These are phyloP conservation scores for Heptranchias perlo DNA, from an alignment of 2,113 vertebrate species.

Conservation along the genomic window DNA sequence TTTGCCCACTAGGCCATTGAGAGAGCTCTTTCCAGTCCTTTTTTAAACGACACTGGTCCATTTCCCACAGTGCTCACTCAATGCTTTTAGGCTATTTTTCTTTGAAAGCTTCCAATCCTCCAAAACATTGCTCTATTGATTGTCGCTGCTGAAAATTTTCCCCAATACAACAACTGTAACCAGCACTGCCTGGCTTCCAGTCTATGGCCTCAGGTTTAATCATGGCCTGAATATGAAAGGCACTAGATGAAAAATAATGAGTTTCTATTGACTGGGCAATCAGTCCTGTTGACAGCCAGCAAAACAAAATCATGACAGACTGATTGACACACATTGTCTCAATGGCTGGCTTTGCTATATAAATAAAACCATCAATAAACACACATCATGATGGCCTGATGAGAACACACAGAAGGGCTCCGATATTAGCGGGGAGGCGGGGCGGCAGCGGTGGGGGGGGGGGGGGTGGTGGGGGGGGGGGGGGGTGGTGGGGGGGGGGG, in stretches of 20 bases:
- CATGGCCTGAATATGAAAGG: constrained; percentile 30
- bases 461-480: too few species aligned
- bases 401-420: constrained; percentile 18
- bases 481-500: too few species aligned
- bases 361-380: neutral
- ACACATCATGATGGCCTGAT: constrained; percentile 29
- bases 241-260: constrained; percentile 9
- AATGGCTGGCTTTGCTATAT: neutral
- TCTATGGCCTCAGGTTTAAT: neutral
- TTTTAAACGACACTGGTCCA: neutral
- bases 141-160: neutral
- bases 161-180: neutral
- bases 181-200: neutral
- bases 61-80: neutral
- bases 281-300: constrained; percentile 31
- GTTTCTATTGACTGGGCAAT: constrained; percentile 25
- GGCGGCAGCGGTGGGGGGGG: too few species aligned
- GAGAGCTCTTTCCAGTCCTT: neutral
- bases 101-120: neutral
- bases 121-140: neutral
- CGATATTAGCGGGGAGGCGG: too few species aligned
- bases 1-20: neutral
- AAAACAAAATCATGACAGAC: neutral
- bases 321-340: constrained; percentile 28
- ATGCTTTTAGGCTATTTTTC: neutral